phyloP scores from a whole-genome alignment of 35 echinoderm and acorn worm genomes.

The Lytechinus pictus region DNA sequence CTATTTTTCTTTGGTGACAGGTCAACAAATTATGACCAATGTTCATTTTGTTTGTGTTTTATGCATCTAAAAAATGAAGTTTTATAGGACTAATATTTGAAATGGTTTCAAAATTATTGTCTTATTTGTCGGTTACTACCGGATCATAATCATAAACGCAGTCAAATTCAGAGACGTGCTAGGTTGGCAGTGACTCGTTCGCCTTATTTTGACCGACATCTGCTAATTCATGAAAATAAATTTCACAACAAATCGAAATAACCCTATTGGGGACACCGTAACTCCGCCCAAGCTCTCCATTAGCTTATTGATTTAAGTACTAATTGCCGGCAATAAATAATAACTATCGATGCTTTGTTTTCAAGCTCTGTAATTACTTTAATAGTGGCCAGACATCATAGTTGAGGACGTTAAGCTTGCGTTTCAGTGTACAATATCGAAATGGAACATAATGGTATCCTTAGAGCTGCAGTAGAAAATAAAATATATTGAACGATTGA shows the following conservation, averaged over 20 bases:
- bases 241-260: background rate
- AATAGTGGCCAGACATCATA: background rate
- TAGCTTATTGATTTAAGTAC: background rate
- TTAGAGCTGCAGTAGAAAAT: background rate
- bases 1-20: too few relatives aligned
- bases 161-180: too few relatives aligned
- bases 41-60: too few relatives aligned
- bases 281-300: background rate
- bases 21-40: too few relatives aligned
- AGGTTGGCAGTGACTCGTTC: too few relatives aligned
- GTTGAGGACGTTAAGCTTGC: too few relatives aligned
- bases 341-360: background rate
- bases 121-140: too few relatives aligned
- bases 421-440: too few relatives aligned
- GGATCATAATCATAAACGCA: too few relatives aligned
- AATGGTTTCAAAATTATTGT: too few relatives aligned
- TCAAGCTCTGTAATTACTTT: background rate
- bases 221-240: background rate
- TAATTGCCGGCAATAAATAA: slow-evolving; percentile 8
- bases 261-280: background rate
- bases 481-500: background rate
- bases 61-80: too few relatives aligned
- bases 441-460: background rate
- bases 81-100: too few relatives aligned
- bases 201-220: background rate